These are phyloP conservation scores for Myotis vivesi DNA, from an alignment of 2,797 vertebrate species.

Conservation along the genomic window DNA sequence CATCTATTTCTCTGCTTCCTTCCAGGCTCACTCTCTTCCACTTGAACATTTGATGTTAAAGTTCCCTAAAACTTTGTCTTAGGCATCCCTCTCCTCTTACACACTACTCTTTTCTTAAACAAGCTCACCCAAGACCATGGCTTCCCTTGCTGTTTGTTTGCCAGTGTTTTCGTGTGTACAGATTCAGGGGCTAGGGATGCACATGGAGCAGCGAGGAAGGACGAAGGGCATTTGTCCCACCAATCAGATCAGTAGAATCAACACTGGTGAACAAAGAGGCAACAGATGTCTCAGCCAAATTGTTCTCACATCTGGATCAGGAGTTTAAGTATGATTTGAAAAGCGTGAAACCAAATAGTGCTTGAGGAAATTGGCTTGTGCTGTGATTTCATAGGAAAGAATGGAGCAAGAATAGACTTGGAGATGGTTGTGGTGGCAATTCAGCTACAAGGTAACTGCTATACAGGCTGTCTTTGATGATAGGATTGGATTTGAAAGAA, in stretches of 20 bases:
- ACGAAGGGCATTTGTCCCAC: neutral
- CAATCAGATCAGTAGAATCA: neutral
- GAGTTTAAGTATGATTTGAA: constrained; percentile 14
- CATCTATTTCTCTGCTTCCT: neutral
- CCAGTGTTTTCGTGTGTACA: neutral
- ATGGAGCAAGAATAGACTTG: neutral
- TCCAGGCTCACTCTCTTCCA: neutral
- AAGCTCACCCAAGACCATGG: neutral
- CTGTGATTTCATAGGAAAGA: constrained; percentile 51
- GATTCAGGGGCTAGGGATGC: neutral
- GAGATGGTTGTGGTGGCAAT: neutral
- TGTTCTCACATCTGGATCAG: constrained; percentile 44
- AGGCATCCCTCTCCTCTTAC: neutral
- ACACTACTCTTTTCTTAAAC: neutral
- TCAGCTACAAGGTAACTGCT: neutral
- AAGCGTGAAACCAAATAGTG: constrained; percentile 2
- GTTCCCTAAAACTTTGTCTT: neutral
- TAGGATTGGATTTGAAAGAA: neutral
- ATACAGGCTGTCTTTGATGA: neutral
- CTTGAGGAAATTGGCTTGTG: neutral
- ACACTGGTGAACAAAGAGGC: neutral
- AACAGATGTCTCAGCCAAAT: constrained; percentile 42
- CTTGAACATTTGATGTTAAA: neutral
- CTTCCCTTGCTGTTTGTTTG: neutral
- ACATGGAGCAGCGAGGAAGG: neutral